Evolutionary conservation across 35 echinoderm and acorn worm genomes (phyloP), one percentile per base, ranked within the genome.

Genomic region (Strongylocentrotus purpuratus): DNA sequence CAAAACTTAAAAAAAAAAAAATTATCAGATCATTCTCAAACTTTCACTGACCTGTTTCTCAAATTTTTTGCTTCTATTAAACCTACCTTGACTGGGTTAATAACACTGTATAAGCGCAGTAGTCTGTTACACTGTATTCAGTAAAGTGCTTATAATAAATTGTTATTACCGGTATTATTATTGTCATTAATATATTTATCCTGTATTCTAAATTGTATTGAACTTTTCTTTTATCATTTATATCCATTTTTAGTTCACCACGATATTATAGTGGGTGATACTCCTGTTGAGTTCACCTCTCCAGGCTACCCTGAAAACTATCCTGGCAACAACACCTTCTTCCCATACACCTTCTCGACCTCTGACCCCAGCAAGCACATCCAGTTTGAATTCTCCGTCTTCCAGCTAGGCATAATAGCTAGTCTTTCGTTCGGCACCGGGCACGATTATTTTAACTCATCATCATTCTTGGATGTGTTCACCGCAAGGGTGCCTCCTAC

Each of bases 301-400:
- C 91, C 91, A 7, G 20, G 31, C 48, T 93, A 93, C 48, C 91
- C 91, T 31, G 47, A 28, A 32, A 33, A 33, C 48, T 93, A 93
- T 46, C 1, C 91, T 22, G 91, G 91, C 91, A 93, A 93, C 48
- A 17, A 1, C 45, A 50, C 45, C n/a, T 31, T 48, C 48, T 58
- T 9, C 48, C 48, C 31, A 12, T 93, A 58, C 18, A 48, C 91
- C 48, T 93, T 93, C 31, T 20, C 31, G 6, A 28, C 46, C 46
- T 11, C 45, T 4, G 91, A 93, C 91, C 46, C 91, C 0, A 58
- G 12, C 91, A 20, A 48, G 15, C 46, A 50, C 48, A 58, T 93
- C 48, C n/a, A n/a, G 45, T 93, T 93, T n/a, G 48, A 93, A 7
- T 93, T 93, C 91, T 17, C 45, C 46, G 0, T 58, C 48, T 93